Conservation (phyloP, 1,140 invertebrate species). For the Globodera rostochiensis region DNA sequence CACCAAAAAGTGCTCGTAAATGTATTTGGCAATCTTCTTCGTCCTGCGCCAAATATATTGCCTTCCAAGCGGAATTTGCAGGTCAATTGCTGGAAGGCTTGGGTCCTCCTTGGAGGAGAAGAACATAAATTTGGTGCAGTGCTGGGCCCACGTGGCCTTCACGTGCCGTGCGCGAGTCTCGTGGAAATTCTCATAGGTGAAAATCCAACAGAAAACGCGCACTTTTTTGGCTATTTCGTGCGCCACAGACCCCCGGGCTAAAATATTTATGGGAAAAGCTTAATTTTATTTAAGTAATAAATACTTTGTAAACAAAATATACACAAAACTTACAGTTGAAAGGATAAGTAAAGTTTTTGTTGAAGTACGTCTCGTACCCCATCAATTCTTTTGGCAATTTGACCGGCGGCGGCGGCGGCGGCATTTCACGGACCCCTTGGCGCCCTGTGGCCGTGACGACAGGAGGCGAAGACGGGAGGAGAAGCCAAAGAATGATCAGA, state of each 20-base stretch:
- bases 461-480: not conserved
- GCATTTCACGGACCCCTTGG: not conserved
- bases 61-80: conserved; percentile 76
- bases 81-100: conserved; percentile 66
- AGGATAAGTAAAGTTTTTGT: not conserved
- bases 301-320: not conserved
- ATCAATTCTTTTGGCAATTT: not conserved
- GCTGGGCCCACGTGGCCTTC: conserved; percentile 87
- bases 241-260: conserved; percentile 72
- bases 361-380: conserved; percentile 3
- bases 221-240: conserved; percentile 75
- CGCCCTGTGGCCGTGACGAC: not conserved
- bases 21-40: conserved; percentile 80
- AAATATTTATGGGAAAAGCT: not conserved
- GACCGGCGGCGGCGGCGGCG: not conserved
- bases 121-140: conserved; percentile 75
- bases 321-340: not conserved
- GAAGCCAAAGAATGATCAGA: not conserved
- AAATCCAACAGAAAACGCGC: conserved; percentile 88
- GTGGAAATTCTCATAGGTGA: conserved; percentile 87
- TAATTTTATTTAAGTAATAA: not conserved
- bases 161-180: conserved; percentile 79
- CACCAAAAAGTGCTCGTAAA: conserved; percentile 66
- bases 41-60: conserved; percentile 91
- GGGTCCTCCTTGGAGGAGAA: conserved; percentile 42